phyloP scores from a whole-genome alignment of 2,113 vertebrate species.

The Neoarius graeffei region DNA sequence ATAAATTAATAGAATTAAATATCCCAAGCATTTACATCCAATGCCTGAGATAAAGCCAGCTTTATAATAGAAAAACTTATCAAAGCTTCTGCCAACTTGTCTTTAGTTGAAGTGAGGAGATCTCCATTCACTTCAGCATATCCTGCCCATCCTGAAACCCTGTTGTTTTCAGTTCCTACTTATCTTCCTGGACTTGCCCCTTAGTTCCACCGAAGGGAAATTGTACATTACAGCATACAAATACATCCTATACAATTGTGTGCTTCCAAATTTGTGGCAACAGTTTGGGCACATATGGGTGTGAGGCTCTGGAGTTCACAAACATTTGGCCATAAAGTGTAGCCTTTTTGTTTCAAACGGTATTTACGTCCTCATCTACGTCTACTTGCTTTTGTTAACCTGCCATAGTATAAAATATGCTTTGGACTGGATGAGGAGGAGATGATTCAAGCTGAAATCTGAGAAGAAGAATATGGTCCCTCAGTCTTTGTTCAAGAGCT shows the following conservation, averaged over 20 bases:
- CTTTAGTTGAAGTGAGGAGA: neutral
- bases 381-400: neutral
- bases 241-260: too few species aligned
- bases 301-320: neutral
- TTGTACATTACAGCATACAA: neutral
- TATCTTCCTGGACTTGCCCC: neutral
- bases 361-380: neutral
- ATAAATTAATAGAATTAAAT: neutral
- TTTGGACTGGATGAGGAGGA: neutral
- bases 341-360: neutral
- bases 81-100: neutral
- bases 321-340: neutral
- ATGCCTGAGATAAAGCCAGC: neutral
- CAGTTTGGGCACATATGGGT: too few species aligned
- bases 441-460: neutral
- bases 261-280: too few species aligned
- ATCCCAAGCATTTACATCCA: neutral
- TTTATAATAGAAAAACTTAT: neutral
- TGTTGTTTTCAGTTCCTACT: neutral
- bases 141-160: neutral
- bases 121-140: neutral
- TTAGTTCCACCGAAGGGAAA: neutral
- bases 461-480: neutral
- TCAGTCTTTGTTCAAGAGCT: neutral
- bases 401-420: neutral